Conservation (phyloP, 64 coral and sea anemone genomes). For the Montipora capricornis region DNA sequence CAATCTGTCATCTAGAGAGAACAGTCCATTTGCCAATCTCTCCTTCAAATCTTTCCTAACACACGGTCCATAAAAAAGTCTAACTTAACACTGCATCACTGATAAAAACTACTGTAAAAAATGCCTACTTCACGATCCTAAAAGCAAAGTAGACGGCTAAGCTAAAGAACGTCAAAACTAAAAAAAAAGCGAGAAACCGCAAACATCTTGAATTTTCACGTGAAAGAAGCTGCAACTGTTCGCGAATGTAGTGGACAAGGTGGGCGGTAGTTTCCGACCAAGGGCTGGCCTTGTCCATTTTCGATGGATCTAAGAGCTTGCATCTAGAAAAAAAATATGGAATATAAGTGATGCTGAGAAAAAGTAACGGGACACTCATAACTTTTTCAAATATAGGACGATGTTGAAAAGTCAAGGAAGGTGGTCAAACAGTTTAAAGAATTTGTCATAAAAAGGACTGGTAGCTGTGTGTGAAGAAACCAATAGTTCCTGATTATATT, state of each 20-base stretch:
- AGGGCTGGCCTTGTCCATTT: not conserved
- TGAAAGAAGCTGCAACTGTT: constrained; percentile 38
- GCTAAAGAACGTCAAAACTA: not conserved
- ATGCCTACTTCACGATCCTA: no score
- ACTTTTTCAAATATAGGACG: no score
- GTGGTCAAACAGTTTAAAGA: no score
- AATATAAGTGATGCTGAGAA: no score
- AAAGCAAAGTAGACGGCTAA: not conserved
- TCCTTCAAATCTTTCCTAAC: constrained; percentile 19
- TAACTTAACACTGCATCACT: constrained; percentile 39
- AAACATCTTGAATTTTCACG: not conserved
- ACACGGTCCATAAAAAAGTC: not conserved
- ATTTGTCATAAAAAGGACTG: no score
- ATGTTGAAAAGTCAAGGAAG: no score
- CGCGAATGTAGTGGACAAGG: constrained; percentile 9
- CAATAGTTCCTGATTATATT: no score
- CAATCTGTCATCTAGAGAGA: not conserved
- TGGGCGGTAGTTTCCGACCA: constrained; percentile 62
- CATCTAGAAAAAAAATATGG: constrained; percentile 19
- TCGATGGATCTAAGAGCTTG: constrained; percentile 34
- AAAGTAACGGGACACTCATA: no score
- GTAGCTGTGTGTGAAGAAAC: no score
- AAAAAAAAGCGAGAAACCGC: not conserved
- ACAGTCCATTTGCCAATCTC: constrained; percentile 20
- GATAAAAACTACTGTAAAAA: not conserved